phyloP scores from a whole-genome alignment of 2,888 invertebrate genomes.

The Trachelus tabidus region DNA sequence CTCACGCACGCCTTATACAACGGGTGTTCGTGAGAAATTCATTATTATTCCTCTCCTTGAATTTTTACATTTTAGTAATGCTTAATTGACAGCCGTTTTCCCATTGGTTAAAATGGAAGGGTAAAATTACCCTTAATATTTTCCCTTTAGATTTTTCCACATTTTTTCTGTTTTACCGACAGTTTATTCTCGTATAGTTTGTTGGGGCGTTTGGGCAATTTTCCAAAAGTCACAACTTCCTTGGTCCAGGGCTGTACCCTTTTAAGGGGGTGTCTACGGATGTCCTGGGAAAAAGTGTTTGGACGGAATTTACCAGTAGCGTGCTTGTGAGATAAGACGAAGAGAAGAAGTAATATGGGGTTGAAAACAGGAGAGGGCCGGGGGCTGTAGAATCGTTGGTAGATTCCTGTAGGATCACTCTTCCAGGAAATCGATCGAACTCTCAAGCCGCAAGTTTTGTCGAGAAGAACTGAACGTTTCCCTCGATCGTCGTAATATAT shows the following conservation, averaged over 20 bases:
- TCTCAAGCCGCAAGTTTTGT: neutral
- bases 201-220: neutral
- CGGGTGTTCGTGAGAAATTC: neutral
- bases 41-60: neutral
- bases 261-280: neutral
- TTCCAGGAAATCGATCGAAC: neutral
- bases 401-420: neutral
- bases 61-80: neutral
- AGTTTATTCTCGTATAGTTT: neutral
- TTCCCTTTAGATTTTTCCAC: neutral
- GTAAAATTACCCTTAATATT: neutral
- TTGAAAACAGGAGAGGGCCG: neutral
- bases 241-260: neutral
- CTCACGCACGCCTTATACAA: neutral
- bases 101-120: neutral
- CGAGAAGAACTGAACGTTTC: slow-evolving; percentile 15
- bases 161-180: neutral
- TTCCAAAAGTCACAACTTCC: neutral
- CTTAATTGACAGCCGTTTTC: neutral
- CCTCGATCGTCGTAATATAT: slow-evolving; percentile 41
- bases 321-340: neutral
- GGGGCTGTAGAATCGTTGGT: neutral
- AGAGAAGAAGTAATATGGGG: neutral
- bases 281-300: neutral
- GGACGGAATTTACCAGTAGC: neutral